Evolutionary conservation across 1,140 invertebrate genomes (phyloP).

Genomic region (Adoxophyes honmai): DNA sequence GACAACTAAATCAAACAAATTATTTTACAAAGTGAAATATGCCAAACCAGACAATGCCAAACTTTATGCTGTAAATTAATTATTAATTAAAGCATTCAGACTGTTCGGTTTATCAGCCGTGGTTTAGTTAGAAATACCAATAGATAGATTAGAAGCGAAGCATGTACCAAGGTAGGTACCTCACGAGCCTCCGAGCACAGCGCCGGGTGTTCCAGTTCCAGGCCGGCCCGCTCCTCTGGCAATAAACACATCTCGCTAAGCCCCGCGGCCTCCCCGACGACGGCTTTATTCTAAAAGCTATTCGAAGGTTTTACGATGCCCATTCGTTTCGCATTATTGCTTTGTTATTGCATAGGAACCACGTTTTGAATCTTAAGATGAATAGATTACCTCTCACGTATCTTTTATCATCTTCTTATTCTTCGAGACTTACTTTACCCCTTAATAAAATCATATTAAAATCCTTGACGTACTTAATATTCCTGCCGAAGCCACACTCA

Average conservation of each 20-base stretch:
- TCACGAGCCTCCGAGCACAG: background rate
- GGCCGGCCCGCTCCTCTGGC: constrained; percentile 22
- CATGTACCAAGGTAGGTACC: too few species aligned
- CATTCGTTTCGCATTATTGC: constrained; percentile 49
- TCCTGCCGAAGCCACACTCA: too few species aligned
- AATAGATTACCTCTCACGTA: constrained; percentile 13
- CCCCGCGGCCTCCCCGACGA: constrained; percentile 29
- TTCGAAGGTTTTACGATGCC: constrained; percentile 41
- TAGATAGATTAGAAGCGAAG: too few species aligned
- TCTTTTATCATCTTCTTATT: constrained; percentile 7
- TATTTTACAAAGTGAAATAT: too few species aligned
- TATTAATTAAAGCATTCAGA: too few species aligned
- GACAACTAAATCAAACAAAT: too few species aligned
- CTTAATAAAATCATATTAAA: background rate
- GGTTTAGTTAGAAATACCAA: too few species aligned
- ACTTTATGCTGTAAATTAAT: too few species aligned
- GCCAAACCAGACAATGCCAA: too few species aligned
- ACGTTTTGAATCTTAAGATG: constrained; percentile 35
- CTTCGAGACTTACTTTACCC: background rate
- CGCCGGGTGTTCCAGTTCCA: constrained; percentile 25
- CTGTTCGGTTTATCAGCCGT: too few species aligned
- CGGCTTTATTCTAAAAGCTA: constrained; percentile 48
- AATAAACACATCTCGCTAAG: constrained; percentile 40
- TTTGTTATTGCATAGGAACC: constrained; percentile 39
- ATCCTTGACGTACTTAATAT: background rate